phyloP scores from a whole-genome alignment of 2,113 vertebrate species.

The Apaloderma vittatum region DNA sequence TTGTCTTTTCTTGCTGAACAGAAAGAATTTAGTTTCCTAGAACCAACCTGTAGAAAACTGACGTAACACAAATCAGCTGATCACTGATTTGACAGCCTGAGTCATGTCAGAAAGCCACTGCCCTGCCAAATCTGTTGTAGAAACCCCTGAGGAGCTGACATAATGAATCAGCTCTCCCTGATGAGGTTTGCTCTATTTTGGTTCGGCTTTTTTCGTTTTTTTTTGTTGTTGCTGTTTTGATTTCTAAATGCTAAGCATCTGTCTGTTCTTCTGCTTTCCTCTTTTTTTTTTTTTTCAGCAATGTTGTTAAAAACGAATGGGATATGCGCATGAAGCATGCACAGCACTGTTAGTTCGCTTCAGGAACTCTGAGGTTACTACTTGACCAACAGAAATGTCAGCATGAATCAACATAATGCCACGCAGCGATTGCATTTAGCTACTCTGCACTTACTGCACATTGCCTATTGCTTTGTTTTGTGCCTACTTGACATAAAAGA shows the following conservation, averaged over 20 bases:
- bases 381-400: conserved; percentile 15
- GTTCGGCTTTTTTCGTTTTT: background rate
- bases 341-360: background rate
- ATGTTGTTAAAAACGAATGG: background rate
- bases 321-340: background rate
- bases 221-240: background rate
- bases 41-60: background rate
- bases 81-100: background rate
- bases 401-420: background rate
- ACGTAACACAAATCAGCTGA: background rate
- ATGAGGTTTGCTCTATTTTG: background rate
- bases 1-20: background rate
- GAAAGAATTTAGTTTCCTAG: background rate
- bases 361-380: conserved; percentile 5
- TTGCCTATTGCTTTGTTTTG: background rate
- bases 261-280: background rate
- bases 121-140: background rate
- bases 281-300: background rate
- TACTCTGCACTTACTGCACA: background rate
- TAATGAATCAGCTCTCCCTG: background rate
- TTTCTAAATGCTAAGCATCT: background rate
- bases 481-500: background rate
- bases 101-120: conserved; percentile 7
- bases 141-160: background rate
- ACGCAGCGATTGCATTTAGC: background rate